These are phyloP conservation scores for Papilio aristodemus DNA, from an alignment of 1,140 invertebrate species.

Conservation along the genomic window DNA sequence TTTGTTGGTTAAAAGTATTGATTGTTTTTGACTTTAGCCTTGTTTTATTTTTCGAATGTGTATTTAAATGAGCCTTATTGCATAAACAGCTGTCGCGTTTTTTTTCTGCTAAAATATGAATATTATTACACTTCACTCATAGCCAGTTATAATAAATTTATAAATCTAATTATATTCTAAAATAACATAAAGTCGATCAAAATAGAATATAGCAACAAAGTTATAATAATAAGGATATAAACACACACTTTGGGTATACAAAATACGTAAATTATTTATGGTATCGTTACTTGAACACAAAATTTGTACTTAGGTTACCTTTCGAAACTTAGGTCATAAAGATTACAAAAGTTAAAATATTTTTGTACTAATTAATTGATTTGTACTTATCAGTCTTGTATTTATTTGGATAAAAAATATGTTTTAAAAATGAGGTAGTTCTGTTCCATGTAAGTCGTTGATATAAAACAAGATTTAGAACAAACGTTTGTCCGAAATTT, in stretches of 20 bases:
- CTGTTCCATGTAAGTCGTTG: constrained; percentile 42
- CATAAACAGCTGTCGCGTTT: not conserved
- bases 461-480: constrained; percentile 18
- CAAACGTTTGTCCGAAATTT: constrained; percentile 19
- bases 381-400: constrained; percentile 75
- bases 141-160: constrained; percentile 52
- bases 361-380: constrained; percentile 63
- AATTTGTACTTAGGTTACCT: constrained; percentile 70
- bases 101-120: not conserved
- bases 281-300: constrained; percentile 69
- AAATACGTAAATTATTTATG: constrained; percentile 65
- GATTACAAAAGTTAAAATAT: constrained; percentile 54
- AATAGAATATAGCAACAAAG: constrained; percentile 76
- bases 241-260: constrained; percentile 77
- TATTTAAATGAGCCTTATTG: too few species aligned
- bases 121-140: constrained; percentile 40
- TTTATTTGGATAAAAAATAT: constrained; percentile 52
- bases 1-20: too few species aligned
- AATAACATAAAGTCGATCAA: constrained; percentile 59
- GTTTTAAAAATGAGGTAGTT: constrained; percentile 67
- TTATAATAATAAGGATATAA: constrained; percentile 70
- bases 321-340: constrained; percentile 57
- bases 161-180: constrained; percentile 44
- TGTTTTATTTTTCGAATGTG: too few species aligned
- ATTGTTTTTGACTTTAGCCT: too few species aligned